Evolutionary conservation across 2,888 invertebrate genomes (phyloP), one percentile per base, ranked within the genome.

Genomic region (Harpagoxenus sublaevis): DNA sequence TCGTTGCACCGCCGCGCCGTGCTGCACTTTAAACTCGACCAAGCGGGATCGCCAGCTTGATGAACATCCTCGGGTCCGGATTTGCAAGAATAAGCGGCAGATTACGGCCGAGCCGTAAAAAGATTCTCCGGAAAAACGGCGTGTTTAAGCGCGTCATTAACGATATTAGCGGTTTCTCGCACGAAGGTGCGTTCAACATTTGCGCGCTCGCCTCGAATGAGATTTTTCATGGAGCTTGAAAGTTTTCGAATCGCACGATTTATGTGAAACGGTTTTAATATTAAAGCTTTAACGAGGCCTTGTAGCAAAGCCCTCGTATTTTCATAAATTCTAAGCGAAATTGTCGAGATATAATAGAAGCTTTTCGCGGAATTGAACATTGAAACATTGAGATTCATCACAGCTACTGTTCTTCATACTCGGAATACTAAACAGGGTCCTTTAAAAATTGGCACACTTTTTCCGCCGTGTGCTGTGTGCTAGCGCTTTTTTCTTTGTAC

Each of bases 91-190:
- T 81, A 81, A 81, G 60, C 53, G 79, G 79, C 73, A 60, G 79
- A 81, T 81, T 81, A 81, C 73, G 73, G 60, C 48, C 48, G 45
- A 48, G 79, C 23, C 60, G 79, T 81, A 81, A 81, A 81, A 81
- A 81, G 73, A 73, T 81, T 48, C 12, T 48, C 57, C 57, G 79
- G 71, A 81, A 81, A 81, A 73, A 81, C 57, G 57, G 48, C 60
- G 70, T 55, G 70, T 81, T 81, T 81, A 81, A 81, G 79, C 73
- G 60, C 79, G 73, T 73, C 79, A 81, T 81, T 81, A 81, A 81
- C 79, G 79, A 81, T 81, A 81, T 81, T 81, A 81, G 79, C 79
- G 79, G 79, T 81, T 81, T 81, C 79, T 79, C 79, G 79, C 79
- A 57, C 60, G 60, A 39, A 57, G 18, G 48, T 39, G 60, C 60